Base-by-base conservation (phyloP, 2,797 vertebrate species). In the Buceros bicornis region DNA sequence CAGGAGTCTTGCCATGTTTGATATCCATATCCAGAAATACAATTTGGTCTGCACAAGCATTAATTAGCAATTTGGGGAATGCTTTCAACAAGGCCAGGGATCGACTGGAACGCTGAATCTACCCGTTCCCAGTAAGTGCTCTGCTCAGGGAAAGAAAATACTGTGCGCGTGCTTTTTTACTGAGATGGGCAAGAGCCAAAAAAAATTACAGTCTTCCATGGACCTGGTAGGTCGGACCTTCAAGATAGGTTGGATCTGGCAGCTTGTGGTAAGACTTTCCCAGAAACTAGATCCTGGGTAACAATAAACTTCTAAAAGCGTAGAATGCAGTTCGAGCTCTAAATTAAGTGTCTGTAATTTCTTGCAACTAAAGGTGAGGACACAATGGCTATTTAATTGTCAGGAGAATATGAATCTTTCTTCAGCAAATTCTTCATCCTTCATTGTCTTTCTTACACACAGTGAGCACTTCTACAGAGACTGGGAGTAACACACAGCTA, bases 1-100 rank as follows among this genome's bases (percentile, higher is more conserved):
- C 25, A 61, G 64, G 69, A 53, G 45, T 85, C 69, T 71, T 94
- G 74, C 81, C 81, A 62, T 19, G 22, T 79, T 82, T 77, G 40
- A 79, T 66, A 94, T 51, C 89, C 74, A 60, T 77, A 87, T n/a
- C 51, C 78, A 94, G 66, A 93, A 96, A 90, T 50, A 74, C 54
- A 80, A 67, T 95, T 95, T 94, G 71, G 66, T 58, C 82, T 85
- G 21, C 61, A 67, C n/a, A 73, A 91, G 53, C 65, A 69, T 71
- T 95, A 76, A 82, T 90, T 90, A 83, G 21, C 71, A 70, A 62
- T 64, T 90, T 95, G 24, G 66, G 48, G 43, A 88, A 65, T 40
- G 43, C 61, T 91, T 93, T 93, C 61, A 83, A 29, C 33, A 73
- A 87, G 66, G 67, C 26, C 64, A 70, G 16, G 57, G 53, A 87